Evolutionary conservation across 2,797 vertebrate species (phyloP).

Genomic region (Phylloscopus collybita): DNA sequence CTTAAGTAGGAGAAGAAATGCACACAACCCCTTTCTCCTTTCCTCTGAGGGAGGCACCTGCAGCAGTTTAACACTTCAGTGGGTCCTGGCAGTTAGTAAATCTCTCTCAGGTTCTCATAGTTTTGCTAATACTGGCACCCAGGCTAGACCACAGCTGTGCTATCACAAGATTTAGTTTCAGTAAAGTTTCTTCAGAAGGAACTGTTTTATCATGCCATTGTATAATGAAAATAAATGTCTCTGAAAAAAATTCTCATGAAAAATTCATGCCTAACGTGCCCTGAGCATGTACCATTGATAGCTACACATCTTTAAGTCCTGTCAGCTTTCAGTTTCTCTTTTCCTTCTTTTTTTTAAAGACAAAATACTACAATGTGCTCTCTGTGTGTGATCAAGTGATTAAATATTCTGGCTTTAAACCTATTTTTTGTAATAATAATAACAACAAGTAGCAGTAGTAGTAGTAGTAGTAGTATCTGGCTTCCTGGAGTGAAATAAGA

Average conservation of each 20-base stretch:
- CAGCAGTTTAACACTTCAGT: background rate
- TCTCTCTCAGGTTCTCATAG: conserved; percentile 27
- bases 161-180: conserved; percentile 52
- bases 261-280: background rate
- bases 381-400: background rate
- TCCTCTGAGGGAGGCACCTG: background rate
- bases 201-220: conserved; percentile 20
- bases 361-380: background rate
- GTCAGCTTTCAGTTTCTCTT: conserved; percentile 3
- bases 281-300: conserved; percentile 3
- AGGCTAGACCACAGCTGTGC: conserved; percentile 35
- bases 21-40: background rate
- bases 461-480: background rate
- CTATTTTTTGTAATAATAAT: background rate
- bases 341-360: background rate
- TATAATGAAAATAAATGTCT: conserved; percentile 39
- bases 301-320: background rate
- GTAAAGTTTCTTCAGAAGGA: conserved; percentile 40
- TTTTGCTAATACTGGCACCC: conserved; percentile 30
- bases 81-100: conserved; percentile 34
- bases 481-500: background rate
- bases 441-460: background rate
- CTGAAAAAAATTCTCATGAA: conserved; percentile 8
- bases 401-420: background rate
- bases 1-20: background rate